These are phyloP conservation scores for Oceanites oceanicus DNA, from an alignment of 2,113 vertebrate genomes.

Conservation along the genomic window DNA sequence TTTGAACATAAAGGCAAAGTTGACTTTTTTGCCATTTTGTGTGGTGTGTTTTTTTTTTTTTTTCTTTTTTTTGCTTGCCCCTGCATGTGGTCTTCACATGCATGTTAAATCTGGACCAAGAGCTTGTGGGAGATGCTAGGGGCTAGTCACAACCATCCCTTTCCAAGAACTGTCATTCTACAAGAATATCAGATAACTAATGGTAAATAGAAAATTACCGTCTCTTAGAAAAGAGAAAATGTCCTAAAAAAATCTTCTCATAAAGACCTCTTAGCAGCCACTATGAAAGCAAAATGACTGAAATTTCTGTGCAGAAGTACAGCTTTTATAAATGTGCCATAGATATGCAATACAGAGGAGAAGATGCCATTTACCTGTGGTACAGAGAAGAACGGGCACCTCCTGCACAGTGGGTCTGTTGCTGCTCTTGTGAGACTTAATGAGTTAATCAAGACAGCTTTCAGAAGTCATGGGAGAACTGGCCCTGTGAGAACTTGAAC, in stretches of 20 bases:
- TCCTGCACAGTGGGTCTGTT: neutral
- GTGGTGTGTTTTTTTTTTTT: too few relatives aligned
- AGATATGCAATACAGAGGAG: neutral
- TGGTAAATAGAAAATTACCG: neutral
- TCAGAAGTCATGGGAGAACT: neutral
- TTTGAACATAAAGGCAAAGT: neutral
- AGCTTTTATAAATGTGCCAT: neutral
- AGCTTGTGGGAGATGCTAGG: neutral
- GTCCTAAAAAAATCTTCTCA: neutral
- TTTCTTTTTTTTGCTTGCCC: neutral
- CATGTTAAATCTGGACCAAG: neutral
- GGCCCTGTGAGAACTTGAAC: neutral
- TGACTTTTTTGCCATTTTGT: too few relatives aligned
- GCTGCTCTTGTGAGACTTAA: neutral
- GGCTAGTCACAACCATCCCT: neutral
- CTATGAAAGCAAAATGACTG: neutral
- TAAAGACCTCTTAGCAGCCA: neutral
- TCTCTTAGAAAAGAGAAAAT: neutral
- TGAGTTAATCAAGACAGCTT: neutral
- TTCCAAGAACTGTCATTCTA: neutral
- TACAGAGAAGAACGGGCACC: neutral
- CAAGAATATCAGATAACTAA: neutral
- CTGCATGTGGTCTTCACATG: neutral
- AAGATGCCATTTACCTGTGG: accelerated
- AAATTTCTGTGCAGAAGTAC: neutral